These are phyloP conservation scores for Nomada ferruginata DNA, from an alignment of 2,888 invertebrate species.

Conservation along the genomic window DNA sequence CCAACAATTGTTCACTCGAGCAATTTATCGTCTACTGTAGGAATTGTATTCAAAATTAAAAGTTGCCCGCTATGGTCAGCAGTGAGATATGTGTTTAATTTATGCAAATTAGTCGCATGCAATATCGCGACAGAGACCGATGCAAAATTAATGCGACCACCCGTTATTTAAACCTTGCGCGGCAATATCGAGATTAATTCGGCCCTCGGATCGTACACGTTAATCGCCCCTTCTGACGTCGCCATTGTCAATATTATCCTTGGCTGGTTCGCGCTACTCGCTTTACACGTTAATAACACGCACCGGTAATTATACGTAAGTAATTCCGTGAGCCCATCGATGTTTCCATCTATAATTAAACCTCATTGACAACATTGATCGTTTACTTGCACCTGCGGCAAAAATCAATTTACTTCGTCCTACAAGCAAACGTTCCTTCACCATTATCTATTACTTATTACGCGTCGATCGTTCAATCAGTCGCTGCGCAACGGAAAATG, in stretches of 20 bases:
- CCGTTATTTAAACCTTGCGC: conserved; percentile 6
- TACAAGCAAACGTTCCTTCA: too few species aligned
- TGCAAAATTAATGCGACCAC: conserved; percentile 1
- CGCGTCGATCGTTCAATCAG: too few species aligned
- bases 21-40: neutral
- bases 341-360: neutral
- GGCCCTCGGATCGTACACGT: conserved; percentile 12
- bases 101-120: neutral
- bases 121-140: neutral
- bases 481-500: too few species aligned
- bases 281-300: conserved; percentile 10
- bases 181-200: conserved; percentile 43
- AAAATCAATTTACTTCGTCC: too few species aligned
- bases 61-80: neutral
- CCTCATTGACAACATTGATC: too few species aligned
- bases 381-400: too few species aligned
- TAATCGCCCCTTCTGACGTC: conserved; percentile 35
- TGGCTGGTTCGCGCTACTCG: conserved; percentile 20
- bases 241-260: conserved; percentile 42
- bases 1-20: too few species aligned
- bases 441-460: too few species aligned
- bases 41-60: neutral
- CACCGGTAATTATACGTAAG: neutral
- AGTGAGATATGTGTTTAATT: conserved; percentile 2
- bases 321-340: neutral